Conservation (phyloP, 2,797 vertebrate genomes). For the Sphaeramia orbicularis region DNA sequence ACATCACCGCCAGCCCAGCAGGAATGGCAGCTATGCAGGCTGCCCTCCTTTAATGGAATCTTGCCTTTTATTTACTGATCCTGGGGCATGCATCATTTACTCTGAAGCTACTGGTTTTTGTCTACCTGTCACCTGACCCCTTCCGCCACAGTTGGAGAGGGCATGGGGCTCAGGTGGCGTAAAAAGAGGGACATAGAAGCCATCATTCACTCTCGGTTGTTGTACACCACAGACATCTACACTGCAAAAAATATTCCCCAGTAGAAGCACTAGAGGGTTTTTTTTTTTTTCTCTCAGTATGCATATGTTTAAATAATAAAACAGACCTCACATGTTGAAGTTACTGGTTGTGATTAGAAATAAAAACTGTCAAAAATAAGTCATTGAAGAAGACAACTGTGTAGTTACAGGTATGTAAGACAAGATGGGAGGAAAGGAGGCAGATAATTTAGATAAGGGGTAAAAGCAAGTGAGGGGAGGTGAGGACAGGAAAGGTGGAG, state of each 20-base stretch:
- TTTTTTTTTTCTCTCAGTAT: neutral
- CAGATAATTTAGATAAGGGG: neutral
- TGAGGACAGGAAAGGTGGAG: conserved; percentile 45
- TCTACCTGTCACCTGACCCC: conserved; percentile 84
- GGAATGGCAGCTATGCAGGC: conserved; percentile 79
- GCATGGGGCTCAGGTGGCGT: conserved; percentile 72
- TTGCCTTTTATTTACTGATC: conserved; percentile 78
- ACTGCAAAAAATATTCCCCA: conserved; percentile 41
- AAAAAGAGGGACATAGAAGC: conserved; percentile 48
- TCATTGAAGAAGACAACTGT: neutral
- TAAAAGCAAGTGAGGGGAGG: conserved; percentile 11
- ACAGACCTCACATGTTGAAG: no score
- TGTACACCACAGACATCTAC: conserved; percentile 42
- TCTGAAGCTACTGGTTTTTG: conserved; percentile 79
- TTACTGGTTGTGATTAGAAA: no score
- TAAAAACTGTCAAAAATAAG: neutral
- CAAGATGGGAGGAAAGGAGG: neutral
- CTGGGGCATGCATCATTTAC: conserved; percentile 83
- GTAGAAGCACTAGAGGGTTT: neutral
- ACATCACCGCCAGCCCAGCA: conserved; percentile 55
- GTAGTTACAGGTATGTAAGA: neutral
- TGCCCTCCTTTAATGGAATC: conserved; percentile 75
- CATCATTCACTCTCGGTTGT: conserved; percentile 58
- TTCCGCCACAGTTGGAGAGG: conserved; percentile 63
- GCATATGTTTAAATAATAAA: neutral